Percentiles rank a stretch among this genome's conserved stretches.
Evolutionary conservation across 1,140 invertebrate species (phyloP).

Genomic region (Philaenus spumarius): DNA sequence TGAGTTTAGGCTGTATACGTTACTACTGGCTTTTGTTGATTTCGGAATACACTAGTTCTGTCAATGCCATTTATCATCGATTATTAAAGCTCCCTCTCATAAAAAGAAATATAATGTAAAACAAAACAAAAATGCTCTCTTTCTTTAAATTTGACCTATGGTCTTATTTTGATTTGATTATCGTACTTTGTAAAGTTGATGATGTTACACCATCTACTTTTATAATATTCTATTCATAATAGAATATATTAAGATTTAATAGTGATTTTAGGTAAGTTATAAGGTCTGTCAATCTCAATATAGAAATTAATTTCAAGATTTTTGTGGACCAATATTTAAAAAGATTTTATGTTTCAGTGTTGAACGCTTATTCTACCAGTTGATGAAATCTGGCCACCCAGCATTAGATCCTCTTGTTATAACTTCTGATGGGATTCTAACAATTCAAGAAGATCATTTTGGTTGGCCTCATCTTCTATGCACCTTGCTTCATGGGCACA

Average conservation of each 20-base stretch:
- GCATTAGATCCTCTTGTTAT: slow-evolving; percentile 74
- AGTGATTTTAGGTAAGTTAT: not conserved
- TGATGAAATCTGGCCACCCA: slow-evolving; percentile 71
- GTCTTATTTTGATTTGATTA: no score
- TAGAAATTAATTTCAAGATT: not conserved
- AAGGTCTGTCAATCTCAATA: not conserved
- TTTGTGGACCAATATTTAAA: not conserved
- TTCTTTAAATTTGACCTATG: no score
- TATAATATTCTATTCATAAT: not conserved
- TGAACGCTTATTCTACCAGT: slow-evolving; percentile 74
- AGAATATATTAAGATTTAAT: not conserved
- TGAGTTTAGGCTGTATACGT: no score
- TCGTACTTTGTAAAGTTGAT: not conserved
- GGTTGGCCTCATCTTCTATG: slow-evolving; percentile 68
- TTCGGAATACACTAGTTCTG: no score
- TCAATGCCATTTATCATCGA: no score
- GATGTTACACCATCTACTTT: not conserved
- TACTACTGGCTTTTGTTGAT: no score
- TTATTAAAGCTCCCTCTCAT: no score
- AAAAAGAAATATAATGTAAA: no score
- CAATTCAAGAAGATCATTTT: slow-evolving; percentile 68
- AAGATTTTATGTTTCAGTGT: slow-evolving; percentile 51
- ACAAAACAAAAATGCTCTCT: no score
- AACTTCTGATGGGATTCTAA: slow-evolving; percentile 61
- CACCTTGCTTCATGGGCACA: slow-evolving; percentile 77